Evolutionary conservation across 2,797 vertebrate genomes (phyloP).

Genomic region (Sphenodon punctatus): DNA sequence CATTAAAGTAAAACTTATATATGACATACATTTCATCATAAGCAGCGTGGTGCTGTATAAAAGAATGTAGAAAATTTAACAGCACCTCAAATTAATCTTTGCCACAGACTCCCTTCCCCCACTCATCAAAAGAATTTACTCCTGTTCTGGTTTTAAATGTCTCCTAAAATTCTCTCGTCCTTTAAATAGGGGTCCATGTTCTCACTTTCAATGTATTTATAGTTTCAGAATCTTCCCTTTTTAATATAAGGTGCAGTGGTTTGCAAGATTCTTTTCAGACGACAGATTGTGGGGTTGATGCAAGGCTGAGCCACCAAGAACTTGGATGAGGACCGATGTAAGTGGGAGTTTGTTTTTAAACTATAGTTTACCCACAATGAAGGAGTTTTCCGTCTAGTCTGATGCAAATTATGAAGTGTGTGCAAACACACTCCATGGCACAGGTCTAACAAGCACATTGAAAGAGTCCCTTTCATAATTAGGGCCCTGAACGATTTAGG

Average conservation of each 20-base stretch:
- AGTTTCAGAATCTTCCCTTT: slow-evolving; percentile 10
- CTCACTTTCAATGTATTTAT: slow-evolving; percentile 1
- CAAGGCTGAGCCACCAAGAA: slow-evolving; percentile 56
- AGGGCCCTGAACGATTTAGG: too few species aligned
- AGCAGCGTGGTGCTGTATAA: neutral
- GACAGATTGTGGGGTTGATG: slow-evolving; percentile 20
- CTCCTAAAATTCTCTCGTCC: neutral
- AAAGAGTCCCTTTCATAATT: too few species aligned
- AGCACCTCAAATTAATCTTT: neutral
- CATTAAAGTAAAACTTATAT: neutral
- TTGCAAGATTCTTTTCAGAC: slow-evolving; percentile 33
- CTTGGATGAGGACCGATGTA: slow-evolving; percentile 43
- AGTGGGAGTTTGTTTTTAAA: slow-evolving; percentile 40
- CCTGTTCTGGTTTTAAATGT: neutral
- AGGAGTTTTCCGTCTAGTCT: slow-evolving; percentile 38
- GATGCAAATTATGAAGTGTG: slow-evolving; percentile 42
- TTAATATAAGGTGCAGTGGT: slow-evolving; percentile 13
- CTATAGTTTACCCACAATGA: neutral
- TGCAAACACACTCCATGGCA: slow-evolving; percentile 1
- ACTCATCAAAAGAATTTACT: neutral
- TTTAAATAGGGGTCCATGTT: slow-evolving; percentile 2
- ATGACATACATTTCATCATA: neutral
- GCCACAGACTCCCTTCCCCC: neutral
- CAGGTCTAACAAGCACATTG: neutral
- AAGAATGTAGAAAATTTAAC: neutral